Conservation (phyloP, 2,888 invertebrate species). For the Amphiduros pacificus region DNA sequence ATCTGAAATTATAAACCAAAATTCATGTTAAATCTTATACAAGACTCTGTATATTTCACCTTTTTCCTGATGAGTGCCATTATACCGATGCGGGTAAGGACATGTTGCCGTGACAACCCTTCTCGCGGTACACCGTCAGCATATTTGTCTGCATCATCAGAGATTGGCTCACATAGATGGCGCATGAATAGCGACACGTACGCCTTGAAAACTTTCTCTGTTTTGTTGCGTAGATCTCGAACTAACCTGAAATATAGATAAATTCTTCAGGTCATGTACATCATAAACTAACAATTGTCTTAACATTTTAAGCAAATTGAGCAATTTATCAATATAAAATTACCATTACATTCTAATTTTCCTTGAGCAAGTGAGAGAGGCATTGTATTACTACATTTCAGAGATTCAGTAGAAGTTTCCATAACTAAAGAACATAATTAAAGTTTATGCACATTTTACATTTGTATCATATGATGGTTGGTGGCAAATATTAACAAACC, state of each 20-base stretch:
- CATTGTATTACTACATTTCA: background rate
- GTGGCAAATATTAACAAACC: no score
- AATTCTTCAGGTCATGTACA: background rate
- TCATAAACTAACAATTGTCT: background rate
- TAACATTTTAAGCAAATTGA: no score
- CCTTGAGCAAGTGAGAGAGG: background rate
- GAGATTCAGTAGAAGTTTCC: background rate
- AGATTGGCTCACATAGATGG: constrained; percentile 35
- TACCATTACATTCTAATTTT: background rate
- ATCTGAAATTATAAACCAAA: no score
- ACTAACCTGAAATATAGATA: constrained; percentile 26
- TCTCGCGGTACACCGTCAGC: constrained; percentile 63
- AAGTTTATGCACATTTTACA: background rate
- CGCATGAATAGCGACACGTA: constrained; percentile 38
- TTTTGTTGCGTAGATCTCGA: constrained; percentile 31
- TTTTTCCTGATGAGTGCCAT: constrained; percentile 97
- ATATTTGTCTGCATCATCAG: constrained; percentile 29
- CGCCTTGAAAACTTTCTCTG: constrained; percentile 65
- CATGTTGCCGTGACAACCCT: constrained; percentile 91
- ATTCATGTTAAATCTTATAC: no score
- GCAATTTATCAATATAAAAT: background rate
- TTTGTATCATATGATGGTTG: no score
- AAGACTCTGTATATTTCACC: constrained; percentile 49
- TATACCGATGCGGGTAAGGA: constrained; percentile 92
- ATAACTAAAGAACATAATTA: background rate